Conservation (phyloP, 1,140 invertebrate species). For the Lerema accius region DNA sequence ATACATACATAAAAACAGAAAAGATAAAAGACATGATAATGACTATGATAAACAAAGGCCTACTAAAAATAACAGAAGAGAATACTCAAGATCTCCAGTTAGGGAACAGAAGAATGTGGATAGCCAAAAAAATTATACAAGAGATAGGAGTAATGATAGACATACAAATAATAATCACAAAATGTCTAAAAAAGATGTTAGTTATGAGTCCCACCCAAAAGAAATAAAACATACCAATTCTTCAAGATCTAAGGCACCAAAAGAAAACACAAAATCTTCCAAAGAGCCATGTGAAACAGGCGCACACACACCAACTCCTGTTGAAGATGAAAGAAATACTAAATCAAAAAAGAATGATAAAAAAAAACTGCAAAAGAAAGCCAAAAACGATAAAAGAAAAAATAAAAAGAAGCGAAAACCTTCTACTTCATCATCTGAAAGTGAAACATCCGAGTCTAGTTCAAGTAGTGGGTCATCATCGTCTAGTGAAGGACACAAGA, state of each 20-base stretch:
- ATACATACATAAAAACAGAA: constrained; percentile 33
- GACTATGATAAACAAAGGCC: constrained; percentile 20
- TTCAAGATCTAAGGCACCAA: constrained; percentile 26
- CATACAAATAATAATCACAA: constrained; percentile 3
- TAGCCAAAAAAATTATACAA: constrained; percentile 20
- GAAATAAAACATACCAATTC: constrained; percentile 26
- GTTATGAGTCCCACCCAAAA: constrained; percentile 21
- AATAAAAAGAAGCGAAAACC: constrained; percentile 59
- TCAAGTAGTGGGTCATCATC: constrained; percentile 66
- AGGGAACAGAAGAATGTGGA: constrained; percentile 23
- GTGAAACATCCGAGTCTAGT: constrained; percentile 58
- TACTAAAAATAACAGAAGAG: constrained; percentile 29
- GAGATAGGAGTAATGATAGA: constrained; percentile 14
- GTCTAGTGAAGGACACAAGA: constrained; percentile 63
- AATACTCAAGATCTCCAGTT: constrained; percentile 19
- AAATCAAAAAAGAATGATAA: constrained; percentile 38
- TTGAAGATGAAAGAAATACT: constrained; percentile 38
- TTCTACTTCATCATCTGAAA: constrained; percentile 65
- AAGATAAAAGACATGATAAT: constrained; percentile 27
- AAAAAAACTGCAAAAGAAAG: constrained; percentile 35
- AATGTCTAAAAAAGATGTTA: constrained; percentile 13
- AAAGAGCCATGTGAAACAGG: constrained; percentile 35
- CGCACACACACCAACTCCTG: constrained; percentile 50
- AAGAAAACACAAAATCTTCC: constrained; percentile 14
- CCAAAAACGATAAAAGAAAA: constrained; percentile 35